These are phyloP conservation scores for Isotomurus palustris DNA, from an alignment of 2,888 invertebrate species.

Conservation along the genomic window DNA sequence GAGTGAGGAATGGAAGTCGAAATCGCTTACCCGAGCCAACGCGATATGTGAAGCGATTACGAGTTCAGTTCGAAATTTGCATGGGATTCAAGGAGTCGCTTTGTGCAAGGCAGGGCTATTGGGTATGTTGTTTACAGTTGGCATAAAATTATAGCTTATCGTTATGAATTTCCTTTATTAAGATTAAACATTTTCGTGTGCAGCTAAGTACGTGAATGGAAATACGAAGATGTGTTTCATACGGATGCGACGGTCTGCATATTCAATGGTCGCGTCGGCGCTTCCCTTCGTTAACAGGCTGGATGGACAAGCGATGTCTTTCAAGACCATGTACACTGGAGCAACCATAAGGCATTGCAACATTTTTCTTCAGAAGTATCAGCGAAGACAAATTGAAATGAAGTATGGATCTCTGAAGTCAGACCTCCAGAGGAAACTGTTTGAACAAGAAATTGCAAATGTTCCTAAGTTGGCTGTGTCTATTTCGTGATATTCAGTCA, in stretches of 20 bases:
- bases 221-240: conserved; percentile 28
- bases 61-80: conserved; percentile 27
- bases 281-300: conserved; percentile 27
- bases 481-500: neutral
- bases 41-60: conserved; percentile 21
- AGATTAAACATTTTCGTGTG: neutral
- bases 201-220: conserved; percentile 29
- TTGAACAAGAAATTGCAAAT: conserved; percentile 23
- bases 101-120: conserved; percentile 32
- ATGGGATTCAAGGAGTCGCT: conserved; percentile 36
- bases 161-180: neutral
- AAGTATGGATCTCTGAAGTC: conserved; percentile 31
- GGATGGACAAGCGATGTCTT: conserved; percentile 19
- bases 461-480: conserved; percentile 4
- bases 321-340: conserved; percentile 32
- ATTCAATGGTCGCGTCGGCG: conserved; percentile 29
- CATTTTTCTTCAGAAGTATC: conserved; percentile 27
- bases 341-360: conserved; percentile 39
- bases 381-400: conserved; percentile 23
- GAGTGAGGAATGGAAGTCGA: conserved; percentile 2
- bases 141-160: too few species aligned
- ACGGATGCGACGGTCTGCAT: conserved; percentile 32
- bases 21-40: conserved; percentile 1
- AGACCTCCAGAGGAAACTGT: conserved; percentile 29
- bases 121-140: too few species aligned